Percentiles rank a stretch among this genome's conserved stretches.
Conservation (phyloP, 2,113 vertebrate genomes). For the Thermophis baileyi region DNA sequence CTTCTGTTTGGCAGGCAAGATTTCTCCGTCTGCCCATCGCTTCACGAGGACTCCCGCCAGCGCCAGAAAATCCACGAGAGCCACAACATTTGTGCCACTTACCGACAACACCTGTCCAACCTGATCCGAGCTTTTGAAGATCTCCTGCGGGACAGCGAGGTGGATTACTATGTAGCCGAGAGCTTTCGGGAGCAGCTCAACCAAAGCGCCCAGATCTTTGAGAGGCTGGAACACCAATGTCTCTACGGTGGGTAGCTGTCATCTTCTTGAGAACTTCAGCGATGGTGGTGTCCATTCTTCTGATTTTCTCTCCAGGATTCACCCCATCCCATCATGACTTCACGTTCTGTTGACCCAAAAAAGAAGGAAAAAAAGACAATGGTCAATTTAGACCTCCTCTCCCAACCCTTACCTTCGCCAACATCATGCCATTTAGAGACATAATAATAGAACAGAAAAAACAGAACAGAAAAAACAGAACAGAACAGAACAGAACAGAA, state of each 20-base stretch:
- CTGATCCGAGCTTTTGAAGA: constrained; percentile 81
- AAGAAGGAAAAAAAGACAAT: not conserved
- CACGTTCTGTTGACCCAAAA: not conserved
- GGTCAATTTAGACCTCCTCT: not conserved
- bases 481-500: no score
- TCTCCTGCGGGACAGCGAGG: constrained; percentile 78
- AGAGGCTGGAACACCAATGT: constrained; percentile 77
- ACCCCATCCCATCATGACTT: not conserved
- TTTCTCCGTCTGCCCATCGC: constrained; percentile 83
- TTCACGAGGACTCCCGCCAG: constrained; percentile 83
- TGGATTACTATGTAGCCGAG: constrained; percentile 75
- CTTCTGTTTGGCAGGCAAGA: constrained; percentile 74
- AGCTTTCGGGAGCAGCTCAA: constrained; percentile 83
- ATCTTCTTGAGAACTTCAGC: not conserved
- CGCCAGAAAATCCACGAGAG: constrained; percentile 84
- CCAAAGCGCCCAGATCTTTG: constrained; percentile 73
- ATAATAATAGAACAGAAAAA: no score
- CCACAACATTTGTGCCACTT: constrained; percentile 72
- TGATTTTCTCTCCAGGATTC: not conserved
- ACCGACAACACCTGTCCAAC: constrained; percentile 76
- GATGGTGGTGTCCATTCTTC: not conserved
- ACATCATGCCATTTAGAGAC: not conserved
- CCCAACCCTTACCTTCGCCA: not conserved
- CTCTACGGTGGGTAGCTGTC: constrained; percentile 69
- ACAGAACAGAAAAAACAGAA: no score